phyloP scores from a whole-genome alignment of 2,113 vertebrate genomes.

The Redunca redunca region DNA sequence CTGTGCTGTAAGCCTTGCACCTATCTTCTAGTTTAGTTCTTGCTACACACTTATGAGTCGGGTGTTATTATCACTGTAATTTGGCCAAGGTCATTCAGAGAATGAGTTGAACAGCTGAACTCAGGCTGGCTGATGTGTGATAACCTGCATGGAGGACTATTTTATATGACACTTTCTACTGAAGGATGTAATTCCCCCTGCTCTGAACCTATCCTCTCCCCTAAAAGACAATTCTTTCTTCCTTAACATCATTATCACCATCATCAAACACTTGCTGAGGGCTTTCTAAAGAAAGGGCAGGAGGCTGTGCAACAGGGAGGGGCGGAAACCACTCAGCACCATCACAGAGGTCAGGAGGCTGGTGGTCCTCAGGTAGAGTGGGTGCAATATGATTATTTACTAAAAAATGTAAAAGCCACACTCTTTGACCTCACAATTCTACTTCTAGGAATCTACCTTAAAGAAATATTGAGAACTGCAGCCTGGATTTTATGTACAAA shows the following conservation, averaged over 20 bases:
- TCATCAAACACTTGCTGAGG: neutral
- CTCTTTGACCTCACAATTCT: neutral
- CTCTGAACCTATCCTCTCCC: neutral
- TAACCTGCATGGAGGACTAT: neutral
- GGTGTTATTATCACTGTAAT: neutral
- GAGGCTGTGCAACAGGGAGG: neutral
- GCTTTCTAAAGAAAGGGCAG: neutral
- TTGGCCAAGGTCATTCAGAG: neutral
- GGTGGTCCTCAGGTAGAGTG: no score
- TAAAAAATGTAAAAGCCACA: neutral
- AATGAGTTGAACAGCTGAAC: neutral
- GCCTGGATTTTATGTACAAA: conserved; percentile 19
- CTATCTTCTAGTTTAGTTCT: neutral
- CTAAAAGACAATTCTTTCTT: neutral
- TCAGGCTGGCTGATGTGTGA: neutral
- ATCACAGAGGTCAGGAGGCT: neutral
- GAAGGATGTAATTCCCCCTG: neutral
- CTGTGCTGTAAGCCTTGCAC: neutral
- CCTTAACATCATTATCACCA: neutral
- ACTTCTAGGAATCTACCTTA: neutral
- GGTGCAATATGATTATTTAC: neutral
- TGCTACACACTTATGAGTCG: neutral
- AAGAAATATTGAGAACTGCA: neutral
- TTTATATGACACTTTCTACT: neutral
- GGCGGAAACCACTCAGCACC: neutral